Evolutionary conservation across 1,140 invertebrate genomes (phyloP).

Genomic region (Ridgeia piscesae): DNA sequence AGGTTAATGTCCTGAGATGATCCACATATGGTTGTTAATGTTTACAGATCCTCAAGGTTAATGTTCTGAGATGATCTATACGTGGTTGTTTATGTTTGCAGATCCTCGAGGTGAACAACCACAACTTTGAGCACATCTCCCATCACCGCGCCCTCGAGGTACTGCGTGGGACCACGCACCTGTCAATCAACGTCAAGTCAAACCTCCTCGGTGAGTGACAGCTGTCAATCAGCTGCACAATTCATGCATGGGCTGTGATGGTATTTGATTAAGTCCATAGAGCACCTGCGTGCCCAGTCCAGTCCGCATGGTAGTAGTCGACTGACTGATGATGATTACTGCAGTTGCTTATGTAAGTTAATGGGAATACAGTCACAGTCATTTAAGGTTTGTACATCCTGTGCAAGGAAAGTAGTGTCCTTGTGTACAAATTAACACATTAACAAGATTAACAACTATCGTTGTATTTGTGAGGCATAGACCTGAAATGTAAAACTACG

Average conservation of each 20-base stretch:
- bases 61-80: too few relatives aligned
- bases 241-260: neutral
- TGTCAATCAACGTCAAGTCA: slow-evolving; percentile 95
- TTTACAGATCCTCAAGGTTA: too few relatives aligned
- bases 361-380: neutral
- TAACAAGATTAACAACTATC: neutral
- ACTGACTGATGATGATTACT: neutral
- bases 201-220: slow-evolving; percentile 74
- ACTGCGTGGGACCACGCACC: slow-evolving; percentile 87
- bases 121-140: slow-evolving; percentile 90
- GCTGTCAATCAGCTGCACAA: neutral
- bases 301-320: neutral
- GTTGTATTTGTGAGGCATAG: neutral
- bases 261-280: neutral
- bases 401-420: neutral
- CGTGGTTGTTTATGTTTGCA: slow-evolving; percentile 34
- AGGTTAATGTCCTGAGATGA: too few relatives aligned
- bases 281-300: neutral
- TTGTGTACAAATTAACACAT: neutral
- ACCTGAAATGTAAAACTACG: neutral
- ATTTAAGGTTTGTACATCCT: neutral
- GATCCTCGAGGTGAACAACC: slow-evolving; percentile 90
- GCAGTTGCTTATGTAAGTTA: neutral
- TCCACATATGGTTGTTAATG: too few relatives aligned
- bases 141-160: slow-evolving; percentile 89